Conservation (phyloP, 2,113 vertebrate species). For the Anoura caudifer region DNA sequence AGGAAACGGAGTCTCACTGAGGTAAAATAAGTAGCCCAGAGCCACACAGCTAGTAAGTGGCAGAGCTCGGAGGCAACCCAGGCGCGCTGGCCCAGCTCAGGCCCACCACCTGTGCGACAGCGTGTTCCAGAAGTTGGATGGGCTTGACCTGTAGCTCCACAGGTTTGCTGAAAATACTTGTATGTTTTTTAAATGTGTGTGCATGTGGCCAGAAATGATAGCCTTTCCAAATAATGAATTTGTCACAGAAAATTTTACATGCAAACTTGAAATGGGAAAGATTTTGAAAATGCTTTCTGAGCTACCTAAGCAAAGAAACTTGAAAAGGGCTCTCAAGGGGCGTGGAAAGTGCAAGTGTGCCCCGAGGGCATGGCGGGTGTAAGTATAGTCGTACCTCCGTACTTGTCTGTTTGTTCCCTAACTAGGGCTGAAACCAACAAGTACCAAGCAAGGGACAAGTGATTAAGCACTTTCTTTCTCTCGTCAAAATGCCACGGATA, state of each 20-base stretch:
- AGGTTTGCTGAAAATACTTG: neutral
- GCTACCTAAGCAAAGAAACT: neutral
- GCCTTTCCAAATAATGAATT: neutral
- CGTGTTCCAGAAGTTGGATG: neutral
- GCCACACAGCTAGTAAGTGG: neutral
- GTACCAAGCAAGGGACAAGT: no score
- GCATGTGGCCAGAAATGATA: neutral
- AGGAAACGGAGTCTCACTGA: neutral
- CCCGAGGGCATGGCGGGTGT: neutral
- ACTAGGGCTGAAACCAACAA: no score
- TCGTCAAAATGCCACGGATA: no score
- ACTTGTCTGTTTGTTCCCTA: no score
- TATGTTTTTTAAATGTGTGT: accelerated
- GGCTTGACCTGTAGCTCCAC: neutral
- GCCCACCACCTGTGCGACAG: neutral
- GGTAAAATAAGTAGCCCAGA: neutral
- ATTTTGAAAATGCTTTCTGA: neutral
- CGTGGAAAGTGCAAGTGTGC: neutral
- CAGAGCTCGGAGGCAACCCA: accelerated
- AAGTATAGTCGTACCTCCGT: no score
- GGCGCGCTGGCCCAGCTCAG: neutral
- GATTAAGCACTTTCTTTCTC: no score
- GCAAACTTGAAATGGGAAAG: neutral
- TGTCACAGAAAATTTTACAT: neutral
- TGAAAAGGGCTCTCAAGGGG: neutral